These are phyloP conservation scores for Leptoteleia sp. DNA, from an alignment of 1,140 invertebrate genomes.

Conservation along the genomic window DNA sequence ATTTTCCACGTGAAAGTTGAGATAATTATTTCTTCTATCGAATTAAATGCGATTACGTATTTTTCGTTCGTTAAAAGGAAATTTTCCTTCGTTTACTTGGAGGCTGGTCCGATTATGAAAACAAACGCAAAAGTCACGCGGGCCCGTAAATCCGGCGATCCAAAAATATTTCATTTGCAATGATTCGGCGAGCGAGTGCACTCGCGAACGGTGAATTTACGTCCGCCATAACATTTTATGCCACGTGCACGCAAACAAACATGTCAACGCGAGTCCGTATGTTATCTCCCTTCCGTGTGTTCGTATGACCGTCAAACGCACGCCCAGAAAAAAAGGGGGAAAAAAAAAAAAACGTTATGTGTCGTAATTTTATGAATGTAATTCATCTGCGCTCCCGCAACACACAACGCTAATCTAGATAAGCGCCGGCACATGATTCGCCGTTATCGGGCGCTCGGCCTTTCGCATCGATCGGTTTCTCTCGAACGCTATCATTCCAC, in stretches of 20 bases:
- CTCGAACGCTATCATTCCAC: slow-evolving; percentile 54
- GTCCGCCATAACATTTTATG: slow-evolving; percentile 41
- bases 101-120: too few relatives aligned
- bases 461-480: slow-evolving; percentile 60
- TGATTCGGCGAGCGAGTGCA: slow-evolving; percentile 23
- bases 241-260: slow-evolving; percentile 45
- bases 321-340: too few relatives aligned
- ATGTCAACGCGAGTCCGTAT: slow-evolving; percentile 29
- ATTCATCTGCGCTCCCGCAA: slow-evolving; percentile 41
- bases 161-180: slow-evolving; percentile 25
- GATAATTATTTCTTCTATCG: too few relatives aligned
- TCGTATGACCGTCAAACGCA: slow-evolving; percentile 24
- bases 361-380: slow-evolving; percentile 55
- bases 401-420: slow-evolving; percentile 59
- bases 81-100: too few relatives aligned
- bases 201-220: slow-evolving; percentile 21
- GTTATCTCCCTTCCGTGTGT: slow-evolving; percentile 41
- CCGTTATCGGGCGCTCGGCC: slow-evolving; percentile 48
- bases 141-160: too few relatives aligned
- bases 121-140: too few relatives aligned
- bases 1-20: too few relatives aligned
- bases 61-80: too few relatives aligned
- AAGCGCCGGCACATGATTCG: slow-evolving; percentile 53
- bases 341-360: slow-evolving; percentile 36
- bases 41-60: too few relatives aligned